Evolutionary conservation across 2,113 vertebrate species (phyloP), one percentile per base, ranked within the genome.

Genomic region (Nycticorax nycticorax): DNA sequence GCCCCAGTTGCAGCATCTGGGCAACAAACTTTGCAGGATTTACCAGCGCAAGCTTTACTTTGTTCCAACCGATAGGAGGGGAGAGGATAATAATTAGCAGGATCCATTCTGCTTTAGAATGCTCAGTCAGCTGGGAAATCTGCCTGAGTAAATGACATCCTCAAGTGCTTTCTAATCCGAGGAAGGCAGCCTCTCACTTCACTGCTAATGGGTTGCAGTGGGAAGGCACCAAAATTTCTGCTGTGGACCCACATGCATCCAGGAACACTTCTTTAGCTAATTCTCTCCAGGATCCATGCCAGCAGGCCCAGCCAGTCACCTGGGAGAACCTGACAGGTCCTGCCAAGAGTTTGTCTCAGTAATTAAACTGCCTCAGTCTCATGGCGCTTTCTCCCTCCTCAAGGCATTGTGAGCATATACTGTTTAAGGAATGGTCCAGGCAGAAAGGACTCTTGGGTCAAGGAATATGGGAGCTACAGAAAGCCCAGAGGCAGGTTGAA

Each of bases 101-200:
- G 28, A 66, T 75, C 69, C 10, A 11, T 67, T 63, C 71, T 48
- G 71, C 55, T 57, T 59, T 75, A 90, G 94, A 89, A 93, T 92
- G 86, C 74, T 97, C 91, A 92, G 94, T 95, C 93, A 92, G 50
- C 78, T 92, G 89, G 91, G 96, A 96, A 93, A 96, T 93, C 81
- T 93, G 83, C 84, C 87, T 85, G 81, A 88, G 81, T 91, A 96
- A 96, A 89, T 83, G 77, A 67, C 91, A 96, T 89, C 89, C 80
- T 95, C 91, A 95, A 94, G 91, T 94, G 89, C 84, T 95, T 96
- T 92, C 93, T 92, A 94, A 92, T 87, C 60, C 3, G 3, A 89
- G 69, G 73, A 74, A 92, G 87, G 71, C 73, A 88, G 74, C 62
- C 63, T 95, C 69, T 84, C 64, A 47, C 91, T 91, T 89, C 78